phyloP scores from a whole-genome alignment of 2,113 vertebrate species.

The Phylloscopus trochiloides region DNA sequence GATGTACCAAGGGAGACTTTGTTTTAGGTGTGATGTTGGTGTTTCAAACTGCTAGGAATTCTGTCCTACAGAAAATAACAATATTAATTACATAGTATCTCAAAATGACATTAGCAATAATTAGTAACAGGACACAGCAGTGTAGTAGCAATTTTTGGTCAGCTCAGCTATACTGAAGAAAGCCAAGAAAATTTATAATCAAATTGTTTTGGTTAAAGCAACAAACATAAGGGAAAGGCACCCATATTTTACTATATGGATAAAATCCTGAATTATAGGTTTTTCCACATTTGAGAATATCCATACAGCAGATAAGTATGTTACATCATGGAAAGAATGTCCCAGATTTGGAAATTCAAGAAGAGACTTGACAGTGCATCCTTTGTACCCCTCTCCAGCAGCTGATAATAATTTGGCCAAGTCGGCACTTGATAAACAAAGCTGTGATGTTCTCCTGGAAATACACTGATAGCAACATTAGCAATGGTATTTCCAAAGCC shows the following conservation, averaged over 20 bases:
- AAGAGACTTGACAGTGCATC: conserved; percentile 21
- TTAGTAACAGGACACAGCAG: not conserved
- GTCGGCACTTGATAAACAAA: conserved; percentile 1
- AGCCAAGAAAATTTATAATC: not conserved
- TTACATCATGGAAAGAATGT: conserved; percentile 32
- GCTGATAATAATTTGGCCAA: conserved; percentile 56
- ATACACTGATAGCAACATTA: conserved; percentile 17
- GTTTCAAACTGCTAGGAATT: not conserved
- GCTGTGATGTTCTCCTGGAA: conserved; percentile 46
- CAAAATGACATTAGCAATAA: not conserved
- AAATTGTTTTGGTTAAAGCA: not conserved
- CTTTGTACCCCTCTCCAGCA: conserved; percentile 53
- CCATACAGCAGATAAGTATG: not conserved
- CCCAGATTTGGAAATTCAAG: conserved; percentile 22
- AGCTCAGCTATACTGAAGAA: not conserved
- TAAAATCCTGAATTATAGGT: not conserved
- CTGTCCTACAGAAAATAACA: not conserved
- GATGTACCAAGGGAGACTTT: not conserved
- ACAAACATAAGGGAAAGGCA: not conserved
- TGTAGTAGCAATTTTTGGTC: not conserved
- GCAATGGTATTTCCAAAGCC: conserved; percentile 19
- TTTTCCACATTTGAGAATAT: not conserved
- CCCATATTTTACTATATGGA: not conserved
- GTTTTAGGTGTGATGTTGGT: not conserved
- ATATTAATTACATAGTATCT: not conserved